Conservation (phyloP, 2,888 invertebrate genomes). For the Scaptomyza reducta region DNA sequence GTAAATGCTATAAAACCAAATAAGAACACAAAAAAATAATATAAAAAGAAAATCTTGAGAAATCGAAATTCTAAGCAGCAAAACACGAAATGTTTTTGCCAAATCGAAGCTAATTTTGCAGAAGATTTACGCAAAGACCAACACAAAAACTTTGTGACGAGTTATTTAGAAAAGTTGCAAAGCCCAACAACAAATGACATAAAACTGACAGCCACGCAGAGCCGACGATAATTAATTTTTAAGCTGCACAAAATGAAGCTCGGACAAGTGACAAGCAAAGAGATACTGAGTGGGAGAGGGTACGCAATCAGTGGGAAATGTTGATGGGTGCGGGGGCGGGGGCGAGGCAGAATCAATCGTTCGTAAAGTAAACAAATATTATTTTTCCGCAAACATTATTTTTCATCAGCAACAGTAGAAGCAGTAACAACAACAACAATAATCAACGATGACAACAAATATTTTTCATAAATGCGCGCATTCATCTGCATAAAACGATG, state of each 20-base stretch:
- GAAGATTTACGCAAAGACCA: constrained; percentile 54
- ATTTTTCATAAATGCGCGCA: constrained; percentile 78
- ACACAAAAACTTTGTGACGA: constrained; percentile 58
- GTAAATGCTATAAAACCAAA: constrained; percentile 38
- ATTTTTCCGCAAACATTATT: constrained; percentile 81
- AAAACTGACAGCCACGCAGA: constrained; percentile 50
- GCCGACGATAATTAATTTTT: constrained; percentile 75
- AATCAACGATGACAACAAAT: constrained; percentile 68
- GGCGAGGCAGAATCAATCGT: constrained; percentile 69
- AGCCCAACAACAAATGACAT: constrained; percentile 67
- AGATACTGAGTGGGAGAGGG: constrained; percentile 5
- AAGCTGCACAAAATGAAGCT: constrained; percentile 77
- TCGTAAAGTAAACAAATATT: constrained; percentile 80
- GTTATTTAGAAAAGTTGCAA: constrained; percentile 64
- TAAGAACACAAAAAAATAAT: constrained; percentile 5
- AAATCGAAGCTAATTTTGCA: constrained; percentile 61
- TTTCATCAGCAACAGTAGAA: constrained; percentile 65
- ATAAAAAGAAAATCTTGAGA: not conserved
- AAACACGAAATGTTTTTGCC: not conserved
- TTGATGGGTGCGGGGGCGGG: not conserved
- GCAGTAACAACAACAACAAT: constrained; percentile 37
- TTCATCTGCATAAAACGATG: constrained; percentile 75
- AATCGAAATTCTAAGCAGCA: constrained; percentile 9
- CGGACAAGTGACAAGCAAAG: constrained; percentile 45
- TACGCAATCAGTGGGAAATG: constrained; percentile 7